Evolutionary conservation across 2,797 vertebrate genomes (phyloP).

Genomic region (Cossypha caffra): DNA sequence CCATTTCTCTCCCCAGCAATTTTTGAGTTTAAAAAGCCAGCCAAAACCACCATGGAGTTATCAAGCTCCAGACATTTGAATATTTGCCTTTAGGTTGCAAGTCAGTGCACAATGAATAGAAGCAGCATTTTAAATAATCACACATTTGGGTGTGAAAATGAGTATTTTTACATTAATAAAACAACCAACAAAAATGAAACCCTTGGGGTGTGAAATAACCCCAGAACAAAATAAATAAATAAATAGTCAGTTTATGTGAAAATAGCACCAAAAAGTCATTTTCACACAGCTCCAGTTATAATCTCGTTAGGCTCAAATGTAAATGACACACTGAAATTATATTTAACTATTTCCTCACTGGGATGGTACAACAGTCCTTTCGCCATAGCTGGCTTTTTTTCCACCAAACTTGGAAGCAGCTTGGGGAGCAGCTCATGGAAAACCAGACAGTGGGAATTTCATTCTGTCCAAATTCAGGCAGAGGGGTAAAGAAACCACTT

Average conservation of each 20-base stretch:
- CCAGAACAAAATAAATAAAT: conserved; percentile 66
- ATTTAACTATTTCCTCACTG: conserved; percentile 50
- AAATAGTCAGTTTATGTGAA: conserved; percentile 63
- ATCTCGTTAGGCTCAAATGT: conserved; percentile 56
- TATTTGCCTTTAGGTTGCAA: conserved; percentile 56
- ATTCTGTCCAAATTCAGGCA: neutral
- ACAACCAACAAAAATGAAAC: conserved; percentile 62
- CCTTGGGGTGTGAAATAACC: conserved; percentile 68
- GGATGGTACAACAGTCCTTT: neutral
- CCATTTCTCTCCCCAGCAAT: neutral
- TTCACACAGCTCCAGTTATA: conserved; percentile 60
- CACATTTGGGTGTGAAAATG: conserved; percentile 65
- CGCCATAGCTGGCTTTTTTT: neutral
- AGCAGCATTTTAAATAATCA: conserved; percentile 65
- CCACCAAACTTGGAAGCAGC: neutral
- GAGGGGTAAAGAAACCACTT: neutral
- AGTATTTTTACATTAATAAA: conserved; percentile 72
- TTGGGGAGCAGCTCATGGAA: neutral
- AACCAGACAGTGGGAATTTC: neutral
- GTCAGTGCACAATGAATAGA: conserved; percentile 50
- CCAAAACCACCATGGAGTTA: neutral
- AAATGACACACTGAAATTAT: conserved; percentile 51
- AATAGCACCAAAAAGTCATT: conserved; percentile 67
- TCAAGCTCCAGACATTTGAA: conserved; percentile 53
- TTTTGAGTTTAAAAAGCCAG: conserved; percentile 9